These are phyloP conservation scores for Diarsia mendica DNA, from an alignment of 2,888 invertebrate genomes.

Conservation along the genomic window DNA sequence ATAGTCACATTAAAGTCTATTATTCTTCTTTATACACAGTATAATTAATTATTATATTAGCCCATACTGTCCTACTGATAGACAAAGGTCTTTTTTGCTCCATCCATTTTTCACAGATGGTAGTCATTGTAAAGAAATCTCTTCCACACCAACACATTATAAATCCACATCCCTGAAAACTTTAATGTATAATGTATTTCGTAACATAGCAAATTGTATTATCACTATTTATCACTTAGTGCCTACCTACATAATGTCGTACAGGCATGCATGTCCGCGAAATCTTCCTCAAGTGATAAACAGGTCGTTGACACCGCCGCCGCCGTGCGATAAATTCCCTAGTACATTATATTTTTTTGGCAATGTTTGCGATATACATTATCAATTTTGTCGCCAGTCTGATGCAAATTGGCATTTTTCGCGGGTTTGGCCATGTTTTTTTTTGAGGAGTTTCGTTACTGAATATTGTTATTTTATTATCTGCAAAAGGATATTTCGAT, in stretches of 20 bases:
- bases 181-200: constrained; percentile 48
- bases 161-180: constrained; percentile 1
- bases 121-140: not conserved
- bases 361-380: constrained; percentile 70
- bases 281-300: constrained; percentile 84
- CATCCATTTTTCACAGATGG: not conserved
- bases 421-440: constrained; percentile 39
- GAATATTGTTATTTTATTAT: constrained; percentile 8
- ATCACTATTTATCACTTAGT: constrained; percentile 72
- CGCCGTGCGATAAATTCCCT: constrained; percentile 78
- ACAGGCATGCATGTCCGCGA: constrained; percentile 75
- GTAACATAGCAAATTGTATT: constrained; percentile 67
- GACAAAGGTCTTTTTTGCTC: not conserved
- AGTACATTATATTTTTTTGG: constrained; percentile 67
- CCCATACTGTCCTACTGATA: not conserved
- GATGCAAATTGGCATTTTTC: constrained; percentile 60
- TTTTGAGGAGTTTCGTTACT: constrained; percentile 3
- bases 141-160: not conserved
- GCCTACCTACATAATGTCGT: constrained; percentile 60
- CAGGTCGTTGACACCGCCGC: constrained; percentile 80
- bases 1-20: not conserved
- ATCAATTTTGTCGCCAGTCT: constrained; percentile 57
- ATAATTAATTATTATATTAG: not conserved
- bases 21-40: not conserved
- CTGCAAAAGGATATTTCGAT: not conserved